These are phyloP conservation scores for Caenorhabditis zanzibari DNA, from an alignment of 2,888 invertebrate species.

Conservation along the genomic window DNA sequence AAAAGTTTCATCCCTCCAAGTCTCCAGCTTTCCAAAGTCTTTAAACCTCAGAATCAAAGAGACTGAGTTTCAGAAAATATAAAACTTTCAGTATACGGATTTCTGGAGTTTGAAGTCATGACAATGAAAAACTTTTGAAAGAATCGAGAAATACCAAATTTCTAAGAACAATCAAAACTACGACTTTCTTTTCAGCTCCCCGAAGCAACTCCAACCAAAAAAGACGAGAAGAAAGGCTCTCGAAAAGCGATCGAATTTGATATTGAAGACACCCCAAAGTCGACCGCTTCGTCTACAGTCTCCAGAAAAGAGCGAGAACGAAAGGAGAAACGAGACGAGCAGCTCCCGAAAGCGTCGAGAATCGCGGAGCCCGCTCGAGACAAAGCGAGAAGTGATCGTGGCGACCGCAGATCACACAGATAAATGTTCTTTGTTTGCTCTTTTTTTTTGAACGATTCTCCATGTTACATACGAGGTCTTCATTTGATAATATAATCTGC, in stretches of 20 bases:
- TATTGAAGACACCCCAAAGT: slow-evolving; percentile 11
- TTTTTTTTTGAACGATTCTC: not conserved
- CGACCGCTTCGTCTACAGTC: slow-evolving; percentile 8
- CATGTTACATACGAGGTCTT: not conserved
- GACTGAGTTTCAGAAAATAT: no score
- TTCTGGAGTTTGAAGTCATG: no score
- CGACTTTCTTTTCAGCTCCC: slow-evolving; percentile 48
- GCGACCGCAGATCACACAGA: slow-evolving; percentile 20
- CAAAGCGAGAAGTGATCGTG: slow-evolving; percentile 28
- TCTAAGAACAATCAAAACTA: no score
- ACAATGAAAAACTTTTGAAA: no score
- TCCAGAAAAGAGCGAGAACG: slow-evolving; percentile 32
- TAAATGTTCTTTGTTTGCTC: not conserved
- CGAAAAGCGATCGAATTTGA: slow-evolving; percentile 52
- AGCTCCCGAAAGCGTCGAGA: slow-evolving; percentile 33
- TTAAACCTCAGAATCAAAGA: no score
- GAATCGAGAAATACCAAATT: no score
- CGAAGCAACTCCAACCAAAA: slow-evolving; percentile 22
- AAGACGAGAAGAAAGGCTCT: slow-evolving; percentile 39
- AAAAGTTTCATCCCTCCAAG: no score
- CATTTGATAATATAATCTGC: not conserved
- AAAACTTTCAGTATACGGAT: no score
- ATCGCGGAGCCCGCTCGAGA: slow-evolving; percentile 39
- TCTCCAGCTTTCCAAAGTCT: no score
- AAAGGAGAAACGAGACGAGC: slow-evolving; percentile 26